Evolutionary conservation across 2,797 vertebrate species (phyloP), one percentile per base, ranked within the genome.

Genomic region (Clarias fuscus): DNA sequence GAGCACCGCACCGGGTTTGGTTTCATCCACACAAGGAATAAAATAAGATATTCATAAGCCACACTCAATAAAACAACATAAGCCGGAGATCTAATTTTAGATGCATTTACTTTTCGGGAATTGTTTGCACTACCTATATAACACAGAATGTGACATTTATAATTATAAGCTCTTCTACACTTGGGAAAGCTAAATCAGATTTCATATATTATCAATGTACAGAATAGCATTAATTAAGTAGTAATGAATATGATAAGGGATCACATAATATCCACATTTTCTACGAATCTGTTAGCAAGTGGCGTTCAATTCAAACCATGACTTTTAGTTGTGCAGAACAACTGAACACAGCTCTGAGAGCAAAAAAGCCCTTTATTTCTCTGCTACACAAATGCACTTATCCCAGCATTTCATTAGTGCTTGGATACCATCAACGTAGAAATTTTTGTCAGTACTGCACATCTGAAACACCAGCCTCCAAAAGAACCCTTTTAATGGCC

Each of bases 1-100:
- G 79, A 82, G 70, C 59, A 71, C 27, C 48, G n/a, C 24, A 43
- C 58, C 68, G 14, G 58, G 48, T 82, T 83, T 67, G 37, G 13
- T 65, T 82, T 86, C 20, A 75, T 75, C 68, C 68, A 67, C 37
- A 8, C 59, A 40, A 72, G 40, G 65, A 75, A 76, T 86, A 53
- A 86, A 73, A 76, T 14, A 79, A 40, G 8, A 64, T 65, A 65
- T 75, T 82, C 27, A 86, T 76, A 86, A 58, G 43, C 70, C 61
- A 4, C 61, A 82, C 43, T 56, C 48, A 72, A 86, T 75, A 53
- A 75, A 76, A 77, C 30, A 62, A 86, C 83, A 43, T 76, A 82
- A 65, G 27, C 71, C 18, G 53, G 17, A 22, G 68, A 62, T 75
- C 78, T 82, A 10, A 75, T 82, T 86, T 82, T n/a, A 56, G 68